Evolutionary conservation across 2,888 invertebrate species (phyloP).

Genomic region (Lydus trimaculatus): DNA sequence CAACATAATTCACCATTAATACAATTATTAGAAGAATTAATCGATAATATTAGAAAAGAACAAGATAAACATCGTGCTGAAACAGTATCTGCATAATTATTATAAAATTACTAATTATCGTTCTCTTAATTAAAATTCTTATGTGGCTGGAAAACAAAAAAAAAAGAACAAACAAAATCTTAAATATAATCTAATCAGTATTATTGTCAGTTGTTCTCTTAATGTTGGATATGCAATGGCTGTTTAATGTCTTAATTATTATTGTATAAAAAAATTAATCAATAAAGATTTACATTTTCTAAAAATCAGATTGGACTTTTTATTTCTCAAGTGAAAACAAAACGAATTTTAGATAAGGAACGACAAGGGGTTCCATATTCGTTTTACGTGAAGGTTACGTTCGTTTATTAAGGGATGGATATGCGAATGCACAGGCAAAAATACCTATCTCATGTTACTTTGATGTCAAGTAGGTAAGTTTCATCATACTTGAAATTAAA

Average conservation of each 20-base stretch:
- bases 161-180: not conserved
- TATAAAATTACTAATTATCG: not conserved
- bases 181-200: constrained; percentile 3
- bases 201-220: constrained; percentile 1
- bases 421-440: too few relatives aligned
- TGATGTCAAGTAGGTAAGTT: too few relatives aligned
- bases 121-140: not conserved
- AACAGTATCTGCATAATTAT: not conserved
- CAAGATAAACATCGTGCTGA: not conserved
- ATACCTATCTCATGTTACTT: too few relatives aligned
- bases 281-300: constrained; percentile 3
- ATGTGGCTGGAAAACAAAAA: not conserved
- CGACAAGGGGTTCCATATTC: too few relatives aligned
- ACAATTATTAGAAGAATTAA: constrained; percentile 28
- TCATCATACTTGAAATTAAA: too few relatives aligned
- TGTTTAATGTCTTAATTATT: not conserved
- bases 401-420: too few relatives aligned
- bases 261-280: not conserved
- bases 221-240: not conserved
- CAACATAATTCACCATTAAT: constrained; percentile 25
- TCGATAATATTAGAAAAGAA: constrained; percentile 21
- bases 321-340: too few relatives aligned
- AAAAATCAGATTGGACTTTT: not conserved
- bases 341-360: too few relatives aligned
- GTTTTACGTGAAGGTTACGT: too few relatives aligned